A percentile compares a stretch with the other conserved stretches of the same genome.
phyloP scores from a whole-genome alignment of 2,797 vertebrate species.

The Melanotaenia trifasciata region DNA sequence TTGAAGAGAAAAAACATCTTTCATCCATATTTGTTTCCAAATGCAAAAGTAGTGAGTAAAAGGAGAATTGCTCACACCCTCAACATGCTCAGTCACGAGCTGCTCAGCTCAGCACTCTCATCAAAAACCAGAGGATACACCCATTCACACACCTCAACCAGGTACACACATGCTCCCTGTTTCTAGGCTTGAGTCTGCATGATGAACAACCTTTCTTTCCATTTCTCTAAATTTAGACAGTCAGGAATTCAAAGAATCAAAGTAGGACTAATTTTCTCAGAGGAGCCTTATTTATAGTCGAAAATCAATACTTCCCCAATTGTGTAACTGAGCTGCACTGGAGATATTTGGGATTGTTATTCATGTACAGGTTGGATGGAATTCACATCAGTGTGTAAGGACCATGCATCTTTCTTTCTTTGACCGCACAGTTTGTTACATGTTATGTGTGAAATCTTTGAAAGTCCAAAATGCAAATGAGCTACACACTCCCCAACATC shows the following conservation, averaged over 20 bases:
- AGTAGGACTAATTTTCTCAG: constrained; percentile 44
- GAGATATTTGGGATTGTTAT: constrained; percentile 9
- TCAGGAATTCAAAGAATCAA: constrained; percentile 34
- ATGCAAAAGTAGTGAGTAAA: neutral
- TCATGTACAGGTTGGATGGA: constrained; percentile 15
- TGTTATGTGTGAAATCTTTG: neutral
- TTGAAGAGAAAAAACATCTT: neutral
- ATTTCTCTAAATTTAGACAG: constrained; percentile 47
- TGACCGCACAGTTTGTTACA: neutral
- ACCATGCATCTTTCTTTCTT: neutral
- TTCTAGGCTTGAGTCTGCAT: constrained; percentile 24
- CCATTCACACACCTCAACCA: constrained; percentile 34
- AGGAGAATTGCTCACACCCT: constrained; percentile 7
- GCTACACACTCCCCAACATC: constrained; percentile 9
- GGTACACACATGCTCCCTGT: constrained; percentile 18
- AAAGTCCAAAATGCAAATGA: neutral
- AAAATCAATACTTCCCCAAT: constrained; percentile 58
- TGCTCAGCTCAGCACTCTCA: constrained; percentile 32
- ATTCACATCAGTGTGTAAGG: constrained; percentile 2
- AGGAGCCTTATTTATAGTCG: constrained; percentile 27
- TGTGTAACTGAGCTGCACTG: constrained; percentile 16
- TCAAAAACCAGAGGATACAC: constrained; percentile 17
- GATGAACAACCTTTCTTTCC: constrained; percentile 30
- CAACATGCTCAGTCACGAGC: constrained; percentile 38
- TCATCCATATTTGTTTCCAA: constrained; percentile 16